These are phyloP conservation scores for Brenthis daphne DNA, from an alignment of 2,888 invertebrate species.

Conservation along the genomic window DNA sequence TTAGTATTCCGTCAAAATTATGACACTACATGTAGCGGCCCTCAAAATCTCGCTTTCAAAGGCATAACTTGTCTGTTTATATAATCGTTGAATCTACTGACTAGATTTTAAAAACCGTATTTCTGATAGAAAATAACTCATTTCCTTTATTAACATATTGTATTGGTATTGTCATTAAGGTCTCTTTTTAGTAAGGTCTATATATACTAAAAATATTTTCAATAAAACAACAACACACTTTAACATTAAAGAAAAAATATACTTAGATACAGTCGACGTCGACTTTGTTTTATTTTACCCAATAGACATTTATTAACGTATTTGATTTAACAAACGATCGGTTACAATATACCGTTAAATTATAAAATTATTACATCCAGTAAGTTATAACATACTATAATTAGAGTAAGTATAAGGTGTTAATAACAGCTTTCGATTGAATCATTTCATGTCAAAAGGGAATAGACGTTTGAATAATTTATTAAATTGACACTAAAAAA, in stretches of 20 bases:
- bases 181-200: too few species aligned
- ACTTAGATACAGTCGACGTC: not conserved
- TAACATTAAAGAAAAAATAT: too few species aligned
- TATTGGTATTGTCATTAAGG: too few species aligned
- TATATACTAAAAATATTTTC: too few species aligned
- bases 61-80: too few species aligned
- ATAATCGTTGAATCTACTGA: too few species aligned
- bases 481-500: not conserved
- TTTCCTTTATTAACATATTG: too few species aligned
- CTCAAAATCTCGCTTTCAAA: too few species aligned
- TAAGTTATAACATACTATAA: conserved; percentile 4
- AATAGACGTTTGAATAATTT: not conserved
- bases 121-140: too few species aligned
- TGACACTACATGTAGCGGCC: too few species aligned
- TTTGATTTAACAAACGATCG: not conserved
- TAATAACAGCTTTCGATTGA: conserved; percentile 13
- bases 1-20: too few species aligned
- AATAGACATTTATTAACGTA: not conserved
- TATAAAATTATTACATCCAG: not conserved
- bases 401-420: conserved; percentile 18
- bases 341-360: not conserved
- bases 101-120: too few species aligned
- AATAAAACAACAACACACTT: not conserved
- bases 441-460: conserved; percentile 9
- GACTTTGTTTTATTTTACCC: not conserved